Percentiles rank a stretch among this genome's conserved stretches.
Evolutionary conservation across 2,888 invertebrate genomes (phyloP).

Genomic region (Petrophora chlorosata): DNA sequence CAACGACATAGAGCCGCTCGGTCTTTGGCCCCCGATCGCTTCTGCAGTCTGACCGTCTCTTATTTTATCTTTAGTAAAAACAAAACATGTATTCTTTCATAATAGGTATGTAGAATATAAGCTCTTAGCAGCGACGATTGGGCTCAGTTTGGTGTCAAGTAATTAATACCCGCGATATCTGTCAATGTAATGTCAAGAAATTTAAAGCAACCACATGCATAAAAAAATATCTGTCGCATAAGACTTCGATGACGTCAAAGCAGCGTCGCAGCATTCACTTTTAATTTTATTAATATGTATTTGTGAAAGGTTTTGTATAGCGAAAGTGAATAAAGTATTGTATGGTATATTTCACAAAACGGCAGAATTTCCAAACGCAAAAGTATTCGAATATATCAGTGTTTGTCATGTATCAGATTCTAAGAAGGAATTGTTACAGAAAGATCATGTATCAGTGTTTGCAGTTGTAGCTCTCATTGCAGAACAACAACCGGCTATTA

Average conservation of each 20-base stretch:
- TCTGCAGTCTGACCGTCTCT: constrained; percentile 11
- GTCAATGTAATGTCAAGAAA: not conserved
- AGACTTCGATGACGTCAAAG: constrained; percentile 21
- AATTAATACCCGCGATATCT: not conserved
- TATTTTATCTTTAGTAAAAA: no score
- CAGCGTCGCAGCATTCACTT: constrained; percentile 52
- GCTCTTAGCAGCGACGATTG: not conserved
- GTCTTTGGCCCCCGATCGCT: constrained; percentile 25
- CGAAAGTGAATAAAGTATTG: constrained; percentile 45
- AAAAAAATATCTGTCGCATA: constrained; percentile 3
- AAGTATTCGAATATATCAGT: not conserved
- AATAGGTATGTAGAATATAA: not conserved
- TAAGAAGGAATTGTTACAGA: not conserved
- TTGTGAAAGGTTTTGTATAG: constrained; percentile 65
- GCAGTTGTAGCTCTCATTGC: constrained; percentile 10
- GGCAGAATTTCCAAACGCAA: not conserved
- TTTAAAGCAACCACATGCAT: not conserved
- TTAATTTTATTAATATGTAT: constrained; percentile 49
- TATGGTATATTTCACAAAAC: constrained; percentile 26
- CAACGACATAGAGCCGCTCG: constrained; percentile 24
- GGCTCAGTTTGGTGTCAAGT: not conserved
- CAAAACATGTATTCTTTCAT: constrained; percentile 26
- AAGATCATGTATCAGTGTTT: constrained; percentile 5
- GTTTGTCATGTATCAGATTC: not conserved
- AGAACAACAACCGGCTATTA: constrained; percentile 8